A percentile compares a stretch with the other conserved stretches of the same genome.
Evolutionary conservation across 2,888 invertebrate species (phyloP).

Genomic region (Coleophora flavipennella): DNA sequence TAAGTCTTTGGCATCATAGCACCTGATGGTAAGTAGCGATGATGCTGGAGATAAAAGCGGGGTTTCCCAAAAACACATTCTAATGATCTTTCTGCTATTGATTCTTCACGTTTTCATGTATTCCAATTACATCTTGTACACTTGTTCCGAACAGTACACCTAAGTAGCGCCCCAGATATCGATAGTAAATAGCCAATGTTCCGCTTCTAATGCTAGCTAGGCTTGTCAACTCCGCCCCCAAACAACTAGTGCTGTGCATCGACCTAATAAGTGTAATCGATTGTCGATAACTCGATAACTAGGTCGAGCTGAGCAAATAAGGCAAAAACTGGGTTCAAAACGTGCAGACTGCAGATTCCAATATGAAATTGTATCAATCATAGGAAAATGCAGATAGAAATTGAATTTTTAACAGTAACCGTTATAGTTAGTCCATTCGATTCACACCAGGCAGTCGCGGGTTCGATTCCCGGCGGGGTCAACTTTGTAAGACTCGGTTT

Average conservation of each 20-base stretch:
- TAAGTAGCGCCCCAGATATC: constrained; percentile 16
- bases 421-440: too few relatives aligned
- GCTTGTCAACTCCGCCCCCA: constrained; percentile 29
- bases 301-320: constrained; percentile 24
- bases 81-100: too few relatives aligned
- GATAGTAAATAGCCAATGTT: constrained; percentile 19
- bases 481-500: too few relatives aligned
- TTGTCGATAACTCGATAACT: constrained; percentile 34
- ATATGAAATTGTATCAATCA: not conserved
- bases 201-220: constrained; percentile 25
- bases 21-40: too few relatives aligned
- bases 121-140: too few relatives aligned
- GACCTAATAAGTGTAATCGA: constrained; percentile 38
- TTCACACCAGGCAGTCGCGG: too few relatives aligned
- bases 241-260: constrained; percentile 27
- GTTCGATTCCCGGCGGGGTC: too few relatives aligned
- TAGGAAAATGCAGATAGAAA: not conserved
- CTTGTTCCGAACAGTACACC: not conserved
- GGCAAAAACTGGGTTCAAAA: constrained; percentile 8
- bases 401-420: not conserved
- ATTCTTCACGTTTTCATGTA: too few relatives aligned
- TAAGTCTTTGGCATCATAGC: too few relatives aligned
- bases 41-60: too few relatives aligned
- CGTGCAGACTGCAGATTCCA: not conserved
- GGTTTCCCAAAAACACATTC: too few relatives aligned